Percentiles rank a stretch among this genome's conserved stretches.
Conservation (phyloP, 2,888 invertebrate species). For the Petrolisthes cinctipes region DNA sequence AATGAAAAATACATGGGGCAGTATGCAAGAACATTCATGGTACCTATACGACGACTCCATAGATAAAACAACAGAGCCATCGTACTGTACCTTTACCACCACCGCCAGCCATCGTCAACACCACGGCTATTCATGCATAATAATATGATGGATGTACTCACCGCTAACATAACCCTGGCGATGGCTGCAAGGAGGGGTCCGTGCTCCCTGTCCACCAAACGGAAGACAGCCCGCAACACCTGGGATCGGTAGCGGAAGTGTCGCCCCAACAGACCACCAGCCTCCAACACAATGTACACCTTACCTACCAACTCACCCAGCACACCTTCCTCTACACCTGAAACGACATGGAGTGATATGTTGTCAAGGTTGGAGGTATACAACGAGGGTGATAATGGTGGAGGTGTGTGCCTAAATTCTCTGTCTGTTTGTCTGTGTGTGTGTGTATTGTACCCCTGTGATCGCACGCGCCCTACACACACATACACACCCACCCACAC, state of each 20-base stretch:
- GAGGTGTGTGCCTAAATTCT: background rate
- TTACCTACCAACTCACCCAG: slow-evolving; percentile 61
- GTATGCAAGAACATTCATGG: too few relatives aligned
- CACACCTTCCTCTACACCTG: slow-evolving; percentile 55
- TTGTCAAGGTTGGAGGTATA: background rate
- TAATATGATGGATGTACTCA: slow-evolving; percentile 72
- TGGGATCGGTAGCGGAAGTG: slow-evolving; percentile 58
- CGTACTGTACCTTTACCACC: too few relatives aligned
- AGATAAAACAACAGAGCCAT: too few relatives aligned
- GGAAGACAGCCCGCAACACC: slow-evolving; percentile 67
- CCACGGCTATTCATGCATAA: too few relatives aligned
- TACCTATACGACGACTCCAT: too few relatives aligned
- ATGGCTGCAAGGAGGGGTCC: slow-evolving; percentile 80
- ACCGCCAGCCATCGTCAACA: too few relatives aligned
- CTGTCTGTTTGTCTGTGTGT: background rate
- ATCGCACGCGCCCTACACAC: too few relatives aligned
- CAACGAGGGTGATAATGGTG: background rate
- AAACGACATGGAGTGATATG: background rate
- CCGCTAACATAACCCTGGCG: slow-evolving; percentile 83
- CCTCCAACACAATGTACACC: slow-evolving; percentile 58
- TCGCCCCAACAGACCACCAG: slow-evolving; percentile 56
- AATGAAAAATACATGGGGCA: too few relatives aligned
- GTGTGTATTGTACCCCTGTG: too few relatives aligned
- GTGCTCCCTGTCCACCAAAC: slow-evolving; percentile 79
- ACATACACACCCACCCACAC: too few relatives aligned